A percentile compares a stretch with the other conserved stretches of the same genome.
Conservation (phyloP, 1,140 invertebrate species). For the Macrocentrus cingulum region DNA sequence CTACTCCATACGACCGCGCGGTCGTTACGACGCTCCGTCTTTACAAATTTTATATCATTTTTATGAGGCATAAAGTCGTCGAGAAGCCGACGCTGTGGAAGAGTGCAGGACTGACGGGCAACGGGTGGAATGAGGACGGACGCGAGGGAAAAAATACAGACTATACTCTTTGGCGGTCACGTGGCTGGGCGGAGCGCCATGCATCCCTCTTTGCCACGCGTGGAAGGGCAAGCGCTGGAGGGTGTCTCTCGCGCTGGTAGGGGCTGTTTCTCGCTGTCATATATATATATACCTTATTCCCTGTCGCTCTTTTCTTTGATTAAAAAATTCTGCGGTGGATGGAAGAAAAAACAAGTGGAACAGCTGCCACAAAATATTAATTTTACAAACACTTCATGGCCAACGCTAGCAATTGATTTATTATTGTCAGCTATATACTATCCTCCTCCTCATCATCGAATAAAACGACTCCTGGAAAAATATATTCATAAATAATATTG, state of each 20-base stretch:
- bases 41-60: conserved; percentile 61
- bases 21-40: conserved; percentile 54
- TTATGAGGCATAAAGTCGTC: conserved; percentile 59
- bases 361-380: conserved; percentile 1
- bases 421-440: too few relatives aligned
- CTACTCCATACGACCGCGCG: conserved; percentile 43
- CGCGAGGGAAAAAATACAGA: conserved; percentile 11
- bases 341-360: conserved; percentile 14
- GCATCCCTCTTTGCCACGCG: conserved; percentile 30
- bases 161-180: conserved; percentile 35
- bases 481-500: too few relatives aligned
- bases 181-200: conserved; percentile 47
- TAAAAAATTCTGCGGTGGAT: conserved; percentile 29
- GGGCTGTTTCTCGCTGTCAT: background rate
- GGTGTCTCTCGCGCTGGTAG: conserved; percentile 16
- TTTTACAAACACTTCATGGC: too few relatives aligned
- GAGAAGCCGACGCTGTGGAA: conserved; percentile 42
- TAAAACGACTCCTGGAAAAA: too few relatives aligned
- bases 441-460: too few relatives aligned
- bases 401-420: too few relatives aligned
- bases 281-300: background rate
- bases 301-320: conserved; percentile 28
- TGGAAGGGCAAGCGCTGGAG: conserved; percentile 10
- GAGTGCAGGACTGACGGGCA: conserved; percentile 8
- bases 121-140: conserved; percentile 6